Conservation (phyloP, 2,113 vertebrate species). For the Neomonachus schauinslandi region DNA sequence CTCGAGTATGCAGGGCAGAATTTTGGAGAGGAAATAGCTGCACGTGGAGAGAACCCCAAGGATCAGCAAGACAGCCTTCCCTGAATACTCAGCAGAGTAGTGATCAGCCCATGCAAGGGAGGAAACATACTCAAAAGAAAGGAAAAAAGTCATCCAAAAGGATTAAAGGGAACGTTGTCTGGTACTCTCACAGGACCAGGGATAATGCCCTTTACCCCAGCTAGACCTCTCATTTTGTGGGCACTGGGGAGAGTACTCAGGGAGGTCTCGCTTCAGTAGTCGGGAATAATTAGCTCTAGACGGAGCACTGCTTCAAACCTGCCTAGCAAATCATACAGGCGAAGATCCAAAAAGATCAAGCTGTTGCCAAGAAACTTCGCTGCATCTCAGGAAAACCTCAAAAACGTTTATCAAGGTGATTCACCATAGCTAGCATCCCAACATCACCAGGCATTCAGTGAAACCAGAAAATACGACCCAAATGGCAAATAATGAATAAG, state of each 20-base stretch:
- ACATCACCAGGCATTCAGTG: background rate
- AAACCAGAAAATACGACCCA: background rate
- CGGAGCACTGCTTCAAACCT: background rate
- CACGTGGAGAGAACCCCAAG: background rate
- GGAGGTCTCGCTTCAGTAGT: background rate
- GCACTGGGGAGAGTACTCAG: background rate
- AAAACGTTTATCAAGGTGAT: background rate
- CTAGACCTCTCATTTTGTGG: background rate
- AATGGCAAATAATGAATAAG: background rate
- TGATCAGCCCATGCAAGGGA: background rate
- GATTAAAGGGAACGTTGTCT: background rate
- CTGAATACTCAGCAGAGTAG: background rate
- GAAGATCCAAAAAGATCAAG: background rate
- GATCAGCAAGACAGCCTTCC: background rate
- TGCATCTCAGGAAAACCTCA: background rate
- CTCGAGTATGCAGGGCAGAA: rapidly evolving
- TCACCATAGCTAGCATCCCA: background rate
- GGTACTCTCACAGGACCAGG: background rate
- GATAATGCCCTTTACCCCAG: too few relatives aligned
- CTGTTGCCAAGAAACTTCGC: background rate
- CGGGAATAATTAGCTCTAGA: background rate
- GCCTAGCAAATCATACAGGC: background rate
- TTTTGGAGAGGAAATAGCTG: background rate
- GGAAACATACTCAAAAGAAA: background rate
- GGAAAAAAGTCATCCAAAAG: background rate